phyloP scores from a whole-genome alignment of 2,888 invertebrate species.

The Ptychoptera contaminata region DNA sequence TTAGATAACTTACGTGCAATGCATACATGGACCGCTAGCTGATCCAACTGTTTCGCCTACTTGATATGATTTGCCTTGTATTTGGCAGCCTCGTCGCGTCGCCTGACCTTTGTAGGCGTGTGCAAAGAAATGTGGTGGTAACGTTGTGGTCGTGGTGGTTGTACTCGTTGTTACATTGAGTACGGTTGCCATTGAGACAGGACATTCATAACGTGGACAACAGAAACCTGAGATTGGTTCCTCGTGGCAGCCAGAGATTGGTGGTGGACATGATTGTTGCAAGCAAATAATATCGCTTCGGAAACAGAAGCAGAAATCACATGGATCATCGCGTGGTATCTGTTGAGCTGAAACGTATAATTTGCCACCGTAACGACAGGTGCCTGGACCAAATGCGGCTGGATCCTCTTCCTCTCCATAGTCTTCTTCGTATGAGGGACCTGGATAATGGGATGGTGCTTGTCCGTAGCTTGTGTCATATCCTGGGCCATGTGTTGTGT shows the following conservation, averaged over 20 bases:
- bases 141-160: conserved; percentile 69
- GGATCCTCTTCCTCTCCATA: conserved; percentile 53
- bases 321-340: conserved; percentile 86
- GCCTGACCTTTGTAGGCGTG: conserved; percentile 64
- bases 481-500: conserved; percentile 3
- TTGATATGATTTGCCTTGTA: conserved; percentile 68
- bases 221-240: conserved; percentile 89
- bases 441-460: conserved; percentile 21
- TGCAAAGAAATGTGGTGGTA: conserved; percentile 69
- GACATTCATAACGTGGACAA: conserved; percentile 88
- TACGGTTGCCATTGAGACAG: conserved; percentile 70
- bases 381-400: conserved; percentile 68
- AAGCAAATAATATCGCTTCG: conserved; percentile 89
- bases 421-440: conserved; percentile 37
- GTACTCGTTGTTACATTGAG: conserved; percentile 75
- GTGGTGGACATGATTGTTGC: conserved; percentile 90
- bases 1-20: conserved; percentile 75
- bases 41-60: conserved; percentile 73
- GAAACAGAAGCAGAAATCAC: conserved; percentile 95
- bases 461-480: conserved; percentile 8
- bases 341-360: conserved; percentile 89
- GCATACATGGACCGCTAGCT: conserved; percentile 82
- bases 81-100: conserved; percentile 66
- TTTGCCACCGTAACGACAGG: conserved; percentile 82
- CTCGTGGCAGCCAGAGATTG: conserved; percentile 80